Evolutionary conservation across 2,888 invertebrate species (phyloP).

Genomic region (Agonopterix arenella): DNA sequence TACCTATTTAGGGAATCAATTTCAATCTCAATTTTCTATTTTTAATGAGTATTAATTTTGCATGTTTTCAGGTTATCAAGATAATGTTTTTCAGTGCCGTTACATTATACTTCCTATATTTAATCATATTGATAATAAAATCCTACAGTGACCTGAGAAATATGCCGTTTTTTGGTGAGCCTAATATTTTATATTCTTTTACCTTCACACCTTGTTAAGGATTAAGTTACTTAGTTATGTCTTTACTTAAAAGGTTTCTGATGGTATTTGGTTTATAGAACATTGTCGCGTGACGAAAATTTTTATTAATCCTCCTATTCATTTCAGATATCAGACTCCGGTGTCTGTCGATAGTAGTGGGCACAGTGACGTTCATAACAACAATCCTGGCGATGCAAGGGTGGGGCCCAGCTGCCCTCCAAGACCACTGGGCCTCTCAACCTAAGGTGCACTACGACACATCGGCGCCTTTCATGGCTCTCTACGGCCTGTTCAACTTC

Average conservation of each 20-base stretch:
- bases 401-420: conserved; percentile 92
- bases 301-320: neutral
- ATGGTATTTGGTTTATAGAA: neutral
- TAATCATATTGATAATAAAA: conserved; percentile 88
- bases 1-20: too few species aligned
- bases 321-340: conserved; percentile 91
- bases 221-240: too few species aligned
- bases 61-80: conserved; percentile 86
- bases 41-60: neutral
- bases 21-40: too few species aligned
- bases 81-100: conserved; percentile 92
- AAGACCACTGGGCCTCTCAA: conserved; percentile 96
- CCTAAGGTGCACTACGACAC: conserved; percentile 92
- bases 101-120: conserved; percentile 89
- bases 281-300: neutral
- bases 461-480: conserved; percentile 96
- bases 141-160: conserved; percentile 96
- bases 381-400: conserved; percentile 86
- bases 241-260: too few species aligned
- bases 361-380: conserved; percentile 86
- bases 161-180: conserved; percentile 98
- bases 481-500: conserved; percentile 95
- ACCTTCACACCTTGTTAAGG: too few species aligned
- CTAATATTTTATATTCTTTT: neutral
- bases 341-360: conserved; percentile 91